Percentiles rank a stretch among this genome's conserved stretches.
Evolutionary conservation across 2,888 invertebrate species (phyloP).

Genomic region (Poecilus cupreus): DNA sequence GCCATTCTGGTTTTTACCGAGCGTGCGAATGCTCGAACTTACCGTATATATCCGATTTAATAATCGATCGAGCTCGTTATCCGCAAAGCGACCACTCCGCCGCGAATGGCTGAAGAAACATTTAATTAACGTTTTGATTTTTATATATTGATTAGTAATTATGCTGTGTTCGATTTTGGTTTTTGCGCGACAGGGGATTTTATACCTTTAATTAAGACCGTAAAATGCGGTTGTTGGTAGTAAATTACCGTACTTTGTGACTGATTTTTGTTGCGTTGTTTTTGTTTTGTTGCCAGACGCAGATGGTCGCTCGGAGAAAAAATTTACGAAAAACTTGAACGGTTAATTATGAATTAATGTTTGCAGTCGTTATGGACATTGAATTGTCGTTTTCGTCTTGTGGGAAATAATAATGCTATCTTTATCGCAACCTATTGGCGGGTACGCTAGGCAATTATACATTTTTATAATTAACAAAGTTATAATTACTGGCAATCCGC

Average conservation of each 20-base stretch:
- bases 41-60: constrained; percentile 53
- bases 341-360: constrained; percentile 48
- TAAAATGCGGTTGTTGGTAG: constrained; percentile 28
- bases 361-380: constrained; percentile 18
- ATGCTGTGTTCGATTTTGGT: constrained; percentile 39
- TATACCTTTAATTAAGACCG: constrained; percentile 42
- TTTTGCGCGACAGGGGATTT: constrained; percentile 25
- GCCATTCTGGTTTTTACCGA: constrained; percentile 41
- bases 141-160: constrained; percentile 55
- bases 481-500: too few species aligned
- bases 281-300: constrained; percentile 4
- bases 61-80: constrained; percentile 49
- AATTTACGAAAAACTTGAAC: constrained; percentile 32
- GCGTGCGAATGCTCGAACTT: constrained; percentile 23
- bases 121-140: constrained; percentile 54
- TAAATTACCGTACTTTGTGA: constrained; percentile 45
- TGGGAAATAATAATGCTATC: constrained; percentile 20
- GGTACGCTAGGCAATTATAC: not conserved
- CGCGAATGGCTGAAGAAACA: constrained; percentile 7
- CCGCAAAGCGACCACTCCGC: not conserved
- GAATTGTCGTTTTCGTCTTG: constrained; percentile 35
- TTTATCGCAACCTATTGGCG: not conserved
- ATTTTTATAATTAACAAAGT: too few species aligned
- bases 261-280: not conserved
- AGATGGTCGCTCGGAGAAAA: constrained; percentile 17